Percentiles rank a stretch among this genome's conserved stretches.
phyloP scores from a whole-genome alignment of 2,888 invertebrate species.

The Xestia xanthographa region DNA sequence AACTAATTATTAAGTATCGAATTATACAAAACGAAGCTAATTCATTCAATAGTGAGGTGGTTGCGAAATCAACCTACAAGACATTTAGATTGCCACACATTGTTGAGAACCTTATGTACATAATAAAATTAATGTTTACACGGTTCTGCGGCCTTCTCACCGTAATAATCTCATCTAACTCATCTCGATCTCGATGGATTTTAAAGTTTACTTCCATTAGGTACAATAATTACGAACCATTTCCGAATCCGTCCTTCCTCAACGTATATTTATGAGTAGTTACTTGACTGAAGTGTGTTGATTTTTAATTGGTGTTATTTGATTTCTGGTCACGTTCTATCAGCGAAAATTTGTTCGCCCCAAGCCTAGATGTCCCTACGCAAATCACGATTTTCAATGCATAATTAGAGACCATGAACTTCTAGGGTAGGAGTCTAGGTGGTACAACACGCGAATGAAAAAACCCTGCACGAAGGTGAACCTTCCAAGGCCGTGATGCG shows the following conservation, averaged over 20 bases:
- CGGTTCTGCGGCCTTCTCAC: slow-evolving; percentile 75
- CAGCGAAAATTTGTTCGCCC: background rate
- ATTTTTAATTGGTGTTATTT: slow-evolving; percentile 42
- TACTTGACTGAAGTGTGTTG: slow-evolving; percentile 32
- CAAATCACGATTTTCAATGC: background rate
- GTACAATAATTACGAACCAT: slow-evolving; percentile 59
- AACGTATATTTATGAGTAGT: slow-evolving; percentile 46
- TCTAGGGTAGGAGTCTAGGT: background rate
- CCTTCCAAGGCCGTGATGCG: background rate
- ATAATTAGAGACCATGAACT: background rate
- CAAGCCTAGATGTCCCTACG: slow-evolving; percentile 2
- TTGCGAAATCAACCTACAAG: slow-evolving; percentile 57
- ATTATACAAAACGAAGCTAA: slow-evolving; percentile 52
- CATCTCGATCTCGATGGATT: slow-evolving; percentile 55
- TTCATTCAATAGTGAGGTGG: slow-evolving; percentile 48
- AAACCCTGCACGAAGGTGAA: background rate
- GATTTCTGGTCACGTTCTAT: slow-evolving; percentile 32
- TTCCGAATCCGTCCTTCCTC: slow-evolving; percentile 58
- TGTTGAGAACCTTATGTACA: slow-evolving; percentile 64
- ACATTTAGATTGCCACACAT: slow-evolving; percentile 63
- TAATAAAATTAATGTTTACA: slow-evolving; percentile 75
- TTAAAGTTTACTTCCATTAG: slow-evolving; percentile 41
- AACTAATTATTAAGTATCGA: slow-evolving; percentile 22
- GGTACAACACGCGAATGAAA: background rate
- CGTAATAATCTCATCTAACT: slow-evolving; percentile 67